phyloP scores from a whole-genome alignment of 2,797 vertebrate genomes.

The Leucoraja ocellata region DNA sequence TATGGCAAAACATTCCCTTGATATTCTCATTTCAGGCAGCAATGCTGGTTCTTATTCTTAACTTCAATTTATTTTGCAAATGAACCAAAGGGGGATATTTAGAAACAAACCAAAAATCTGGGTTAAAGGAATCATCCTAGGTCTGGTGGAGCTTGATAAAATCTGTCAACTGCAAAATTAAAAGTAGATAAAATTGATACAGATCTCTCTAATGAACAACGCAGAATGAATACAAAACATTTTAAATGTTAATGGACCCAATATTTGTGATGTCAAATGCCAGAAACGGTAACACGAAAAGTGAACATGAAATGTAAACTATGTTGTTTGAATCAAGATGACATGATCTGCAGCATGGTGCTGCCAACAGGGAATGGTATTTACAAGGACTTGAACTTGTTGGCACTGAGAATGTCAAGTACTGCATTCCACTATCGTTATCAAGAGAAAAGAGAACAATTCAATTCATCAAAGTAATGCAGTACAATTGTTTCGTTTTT shows the following conservation, averaged over 20 bases:
- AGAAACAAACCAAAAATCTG: not conserved
- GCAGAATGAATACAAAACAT: not conserved
- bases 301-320: not conserved
- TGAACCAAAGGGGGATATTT: not conserved
- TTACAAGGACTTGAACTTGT: not conserved
- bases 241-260: not conserved
- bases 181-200: not conserved
- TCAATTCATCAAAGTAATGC: not conserved
- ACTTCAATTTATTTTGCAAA: not conserved
- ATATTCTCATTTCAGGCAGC: not conserved
- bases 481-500: not conserved
- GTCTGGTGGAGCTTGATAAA: not conserved
- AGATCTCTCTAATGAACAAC: too few relatives aligned
- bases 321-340: not conserved
- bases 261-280: not conserved
- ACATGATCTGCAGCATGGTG: not conserved
- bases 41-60: not conserved
- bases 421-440: not conserved
- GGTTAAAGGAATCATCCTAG: not conserved
- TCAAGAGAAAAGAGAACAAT: not conserved
- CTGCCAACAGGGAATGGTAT: not conserved
- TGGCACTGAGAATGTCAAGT: not conserved
- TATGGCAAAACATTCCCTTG: not conserved
- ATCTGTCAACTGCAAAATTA: not conserved
- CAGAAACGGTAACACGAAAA: not conserved